Evolutionary conservation across 2,797 vertebrate genomes (phyloP).

Genomic region (Luscinia megarhynchos): DNA sequence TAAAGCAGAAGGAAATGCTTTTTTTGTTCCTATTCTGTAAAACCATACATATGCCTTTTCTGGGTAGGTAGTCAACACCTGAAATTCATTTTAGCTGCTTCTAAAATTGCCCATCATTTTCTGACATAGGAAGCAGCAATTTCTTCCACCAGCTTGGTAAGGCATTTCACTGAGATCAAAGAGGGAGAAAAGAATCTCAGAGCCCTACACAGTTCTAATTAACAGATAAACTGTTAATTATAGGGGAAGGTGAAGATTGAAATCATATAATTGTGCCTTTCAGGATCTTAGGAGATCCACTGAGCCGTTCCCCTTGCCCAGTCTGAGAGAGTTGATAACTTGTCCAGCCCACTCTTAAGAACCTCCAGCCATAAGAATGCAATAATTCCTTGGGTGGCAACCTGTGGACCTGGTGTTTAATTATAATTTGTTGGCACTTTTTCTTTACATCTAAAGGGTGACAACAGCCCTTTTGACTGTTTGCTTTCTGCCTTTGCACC

Average conservation of each 20-base stretch:
- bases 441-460: neutral
- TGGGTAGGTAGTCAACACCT: neutral
- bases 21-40: neutral
- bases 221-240: neutral
- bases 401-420: neutral
- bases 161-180: neutral
- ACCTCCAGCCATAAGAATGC: neutral
- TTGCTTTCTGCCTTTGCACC: neutral
- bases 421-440: neutral
- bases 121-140: neutral
- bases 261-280: neutral
- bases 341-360: neutral
- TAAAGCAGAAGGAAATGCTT: neutral
- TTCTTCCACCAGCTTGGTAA: neutral
- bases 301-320: neutral
- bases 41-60: neutral
- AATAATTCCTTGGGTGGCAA: neutral
- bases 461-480: neutral
- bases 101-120: neutral
- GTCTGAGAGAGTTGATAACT: neutral
- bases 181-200: neutral
- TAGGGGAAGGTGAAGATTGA: neutral
- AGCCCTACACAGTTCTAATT: neutral
- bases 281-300: neutral
- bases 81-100: neutral